Conservation (phyloP, 2,888 invertebrate species). For the Apamea sordens region DNA sequence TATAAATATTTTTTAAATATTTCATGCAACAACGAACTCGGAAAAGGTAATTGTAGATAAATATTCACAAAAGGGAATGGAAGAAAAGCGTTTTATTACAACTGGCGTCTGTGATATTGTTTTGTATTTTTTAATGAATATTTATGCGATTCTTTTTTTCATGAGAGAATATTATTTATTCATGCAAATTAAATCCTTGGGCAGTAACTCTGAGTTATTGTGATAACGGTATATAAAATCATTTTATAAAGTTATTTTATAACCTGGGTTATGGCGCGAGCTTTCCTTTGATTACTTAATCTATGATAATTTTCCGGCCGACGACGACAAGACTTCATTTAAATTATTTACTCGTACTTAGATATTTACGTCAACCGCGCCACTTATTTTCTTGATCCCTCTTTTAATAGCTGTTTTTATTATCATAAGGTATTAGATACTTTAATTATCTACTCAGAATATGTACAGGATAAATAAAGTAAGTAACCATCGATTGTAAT, state of each 20-base stretch:
- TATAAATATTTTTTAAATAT: constrained; percentile 27
- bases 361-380: constrained; percentile 37
- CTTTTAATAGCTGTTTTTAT: constrained; percentile 27
- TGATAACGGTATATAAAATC: constrained; percentile 29
- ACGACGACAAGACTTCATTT: constrained; percentile 61
- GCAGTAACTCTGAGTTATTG: constrained; percentile 53
- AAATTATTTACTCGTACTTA: constrained; percentile 64
- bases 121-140: constrained; percentile 57
- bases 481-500: too few relatives aligned
- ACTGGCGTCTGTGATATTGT: constrained; percentile 46
- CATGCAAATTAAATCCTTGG: constrained; percentile 58
- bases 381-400: constrained; percentile 34
- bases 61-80: constrained; percentile 30
- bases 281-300: constrained; percentile 71
- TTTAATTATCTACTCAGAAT: background rate
- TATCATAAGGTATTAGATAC: background rate
- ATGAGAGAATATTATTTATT: constrained; percentile 67
- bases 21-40: constrained; percentile 18
- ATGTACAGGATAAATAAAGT: constrained; percentile 11
- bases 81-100: constrained; percentile 39
- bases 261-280: constrained; percentile 60
- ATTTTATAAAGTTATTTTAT: constrained; percentile 46
- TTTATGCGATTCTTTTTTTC: constrained; percentile 63
- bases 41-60: constrained; percentile 20
- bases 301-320: constrained; percentile 66